A percentile compares a stretch with the other conserved stretches of the same genome.
Evolutionary conservation across 2,888 invertebrate species (phyloP).

Genomic region (Nebria salina): DNA sequence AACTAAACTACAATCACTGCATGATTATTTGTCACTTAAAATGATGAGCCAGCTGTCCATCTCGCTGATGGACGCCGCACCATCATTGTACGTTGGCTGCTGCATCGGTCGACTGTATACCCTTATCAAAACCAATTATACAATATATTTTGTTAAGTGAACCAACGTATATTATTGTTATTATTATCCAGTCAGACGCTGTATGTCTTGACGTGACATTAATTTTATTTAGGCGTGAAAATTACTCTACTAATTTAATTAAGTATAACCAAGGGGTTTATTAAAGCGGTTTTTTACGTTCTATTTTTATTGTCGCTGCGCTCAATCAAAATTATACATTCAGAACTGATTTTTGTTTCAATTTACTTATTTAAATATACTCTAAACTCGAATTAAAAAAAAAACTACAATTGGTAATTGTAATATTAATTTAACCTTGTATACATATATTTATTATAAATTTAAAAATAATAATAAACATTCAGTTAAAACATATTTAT

Average conservation of each 20-base stretch:
- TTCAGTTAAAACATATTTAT: no score
- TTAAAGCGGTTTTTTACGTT: background rate
- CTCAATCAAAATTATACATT: background rate
- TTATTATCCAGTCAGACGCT: conserved; percentile 61
- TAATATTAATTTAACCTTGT: no score
- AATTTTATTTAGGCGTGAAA: conserved; percentile 46
- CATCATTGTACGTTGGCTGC: conserved; percentile 26
- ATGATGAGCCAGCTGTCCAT: conserved; percentile 58
- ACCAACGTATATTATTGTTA: conserved; percentile 60
- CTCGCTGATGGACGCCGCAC: conserved; percentile 29
- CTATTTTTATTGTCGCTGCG: background rate
- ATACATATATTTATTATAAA: no score
- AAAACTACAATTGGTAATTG: no score
- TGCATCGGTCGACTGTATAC: conserved; percentile 56
- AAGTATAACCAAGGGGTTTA: conserved; percentile 23
- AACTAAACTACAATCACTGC: conserved; percentile 56
- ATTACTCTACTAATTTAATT: conserved; percentile 47
- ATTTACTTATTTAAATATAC: no score
- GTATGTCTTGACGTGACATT: conserved; percentile 52
- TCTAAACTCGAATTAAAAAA: no score
- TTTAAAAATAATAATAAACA: no score
- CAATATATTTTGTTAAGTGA: conserved; percentile 62
- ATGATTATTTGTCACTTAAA: conserved; percentile 64
- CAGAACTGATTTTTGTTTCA: no score
- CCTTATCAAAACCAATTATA: conserved; percentile 64